Conservation (phyloP, 2,888 invertebrate genomes). For the Chironomus tentans region DNA sequence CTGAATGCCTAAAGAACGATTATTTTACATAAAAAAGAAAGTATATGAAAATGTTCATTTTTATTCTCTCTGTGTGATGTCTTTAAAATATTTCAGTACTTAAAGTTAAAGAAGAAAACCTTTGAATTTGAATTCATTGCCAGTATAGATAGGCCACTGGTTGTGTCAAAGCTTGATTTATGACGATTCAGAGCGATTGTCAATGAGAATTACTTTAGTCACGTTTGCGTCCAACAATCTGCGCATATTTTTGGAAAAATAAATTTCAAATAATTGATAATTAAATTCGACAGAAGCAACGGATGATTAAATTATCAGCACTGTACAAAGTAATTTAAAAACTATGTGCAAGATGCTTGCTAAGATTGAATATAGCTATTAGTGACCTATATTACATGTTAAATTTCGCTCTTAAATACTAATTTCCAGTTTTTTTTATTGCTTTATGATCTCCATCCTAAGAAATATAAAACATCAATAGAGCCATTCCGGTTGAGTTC, state of each 20-base stretch:
- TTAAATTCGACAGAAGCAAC: too few species aligned
- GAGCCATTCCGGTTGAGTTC: too few species aligned
- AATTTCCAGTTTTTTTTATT: not conserved
- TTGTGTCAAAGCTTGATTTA: not conserved
- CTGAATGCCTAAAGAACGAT: not conserved
- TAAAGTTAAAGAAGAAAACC: not conserved
- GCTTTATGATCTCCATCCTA: too few species aligned
- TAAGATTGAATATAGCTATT: not conserved
- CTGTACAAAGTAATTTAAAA: too few species aligned
- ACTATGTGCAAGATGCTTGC: too few species aligned
- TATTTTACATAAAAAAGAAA: not conserved
- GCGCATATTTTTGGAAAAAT: too few species aligned
- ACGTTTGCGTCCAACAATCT: too few species aligned
- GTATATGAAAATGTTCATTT: not conserved
- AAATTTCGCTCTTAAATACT: not conserved
- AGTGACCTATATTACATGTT: not conserved
- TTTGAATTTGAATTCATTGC: not conserved
- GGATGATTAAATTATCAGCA: too few species aligned
- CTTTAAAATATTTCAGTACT: not conserved
- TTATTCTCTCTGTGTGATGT: not conserved
- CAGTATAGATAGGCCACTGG: not conserved
- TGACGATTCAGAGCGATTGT: too few species aligned
- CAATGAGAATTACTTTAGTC: too few species aligned
- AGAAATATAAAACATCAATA: too few species aligned
- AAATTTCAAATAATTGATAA: too few species aligned